Evolutionary conservation across 2,888 invertebrate species (phyloP).

Genomic region (Eilema griseolum): DNA sequence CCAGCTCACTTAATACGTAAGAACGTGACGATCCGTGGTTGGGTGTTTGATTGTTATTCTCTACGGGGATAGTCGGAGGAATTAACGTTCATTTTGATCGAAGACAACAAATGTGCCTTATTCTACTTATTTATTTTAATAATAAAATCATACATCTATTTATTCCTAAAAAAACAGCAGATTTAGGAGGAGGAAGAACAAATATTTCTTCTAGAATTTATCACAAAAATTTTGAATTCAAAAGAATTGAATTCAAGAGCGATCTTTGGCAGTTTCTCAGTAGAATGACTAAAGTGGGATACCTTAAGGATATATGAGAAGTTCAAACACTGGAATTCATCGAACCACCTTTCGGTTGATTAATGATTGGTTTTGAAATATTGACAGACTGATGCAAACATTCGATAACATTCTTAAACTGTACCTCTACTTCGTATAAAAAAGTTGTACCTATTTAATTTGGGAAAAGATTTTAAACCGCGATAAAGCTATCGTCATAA

Average conservation of each 20-base stretch:
- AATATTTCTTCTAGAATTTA: background rate
- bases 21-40: too few species aligned
- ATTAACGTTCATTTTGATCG: too few species aligned
- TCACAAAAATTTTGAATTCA: background rate
- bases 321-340: constrained; percentile 48
- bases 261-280: background rate
- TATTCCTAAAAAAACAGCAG: too few species aligned
- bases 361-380: constrained; percentile 39
- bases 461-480: constrained; percentile 4
- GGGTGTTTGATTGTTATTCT: too few species aligned
- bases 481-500: constrained; percentile 17
- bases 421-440: constrained; percentile 6
- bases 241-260: too few species aligned
- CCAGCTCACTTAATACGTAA: too few species aligned
- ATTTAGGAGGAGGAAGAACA: too few species aligned
- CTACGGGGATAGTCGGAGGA: too few species aligned
- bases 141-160: too few species aligned
- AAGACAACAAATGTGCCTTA: too few species aligned
- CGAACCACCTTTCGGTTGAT: constrained; percentile 41
- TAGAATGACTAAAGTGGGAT: constrained; percentile 54
- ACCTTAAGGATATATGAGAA: constrained; percentile 1
- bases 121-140: too few species aligned
- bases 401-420: constrained; percentile 31
- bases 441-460: constrained; percentile 21
- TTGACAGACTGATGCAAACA: constrained; percentile 28